A percentile compares a stretch with the other conserved stretches of the same genome.
Conservation (phyloP, 2,888 invertebrate species). For the Exocentrus adspersus region DNA sequence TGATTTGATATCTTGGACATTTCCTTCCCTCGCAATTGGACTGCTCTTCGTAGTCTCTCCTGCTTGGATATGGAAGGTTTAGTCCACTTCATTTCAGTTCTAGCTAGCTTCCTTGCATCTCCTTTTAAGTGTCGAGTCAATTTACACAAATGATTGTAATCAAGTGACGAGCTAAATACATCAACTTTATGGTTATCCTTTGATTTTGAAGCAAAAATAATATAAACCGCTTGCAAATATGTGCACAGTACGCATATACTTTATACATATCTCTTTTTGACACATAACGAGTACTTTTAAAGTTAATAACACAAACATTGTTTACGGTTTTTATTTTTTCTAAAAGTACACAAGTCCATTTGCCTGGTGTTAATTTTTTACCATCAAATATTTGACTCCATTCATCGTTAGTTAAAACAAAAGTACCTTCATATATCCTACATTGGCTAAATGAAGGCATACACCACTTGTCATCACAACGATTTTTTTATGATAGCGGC, state of each 20-base stretch:
- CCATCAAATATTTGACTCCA: too few relatives aligned
- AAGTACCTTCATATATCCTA: not conserved
- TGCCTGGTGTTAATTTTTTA: too few relatives aligned
- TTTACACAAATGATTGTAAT: conserved; percentile 19
- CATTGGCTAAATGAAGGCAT: too few relatives aligned
- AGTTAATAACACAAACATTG: conserved; percentile 7
- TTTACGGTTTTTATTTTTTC: too few relatives aligned
- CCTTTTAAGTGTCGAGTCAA: conserved; percentile 13
- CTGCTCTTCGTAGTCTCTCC: not conserved
- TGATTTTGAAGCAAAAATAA: not conserved
- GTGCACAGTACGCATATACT: conserved; percentile 13
- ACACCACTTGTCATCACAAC: too few relatives aligned
- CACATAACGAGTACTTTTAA: conserved; percentile 16
- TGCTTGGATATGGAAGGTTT: conserved; percentile 1
- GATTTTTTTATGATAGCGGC: too few relatives aligned
- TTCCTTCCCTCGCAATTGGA: conserved; percentile 8
- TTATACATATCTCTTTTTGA: too few relatives aligned
- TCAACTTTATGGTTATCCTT: not conserved
- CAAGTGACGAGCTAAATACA: conserved; percentile 15
- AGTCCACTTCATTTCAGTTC: not conserved
- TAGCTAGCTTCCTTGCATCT: conserved; percentile 5
- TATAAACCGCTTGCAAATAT: conserved; percentile 20
- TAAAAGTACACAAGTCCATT: too few relatives aligned
- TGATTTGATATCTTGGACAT: conserved; percentile 23
- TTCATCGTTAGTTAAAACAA: not conserved